Evolutionary conservation across 2,113 vertebrate species (phyloP).

Genomic region (Tragelaphus strepsiceros): DNA sequence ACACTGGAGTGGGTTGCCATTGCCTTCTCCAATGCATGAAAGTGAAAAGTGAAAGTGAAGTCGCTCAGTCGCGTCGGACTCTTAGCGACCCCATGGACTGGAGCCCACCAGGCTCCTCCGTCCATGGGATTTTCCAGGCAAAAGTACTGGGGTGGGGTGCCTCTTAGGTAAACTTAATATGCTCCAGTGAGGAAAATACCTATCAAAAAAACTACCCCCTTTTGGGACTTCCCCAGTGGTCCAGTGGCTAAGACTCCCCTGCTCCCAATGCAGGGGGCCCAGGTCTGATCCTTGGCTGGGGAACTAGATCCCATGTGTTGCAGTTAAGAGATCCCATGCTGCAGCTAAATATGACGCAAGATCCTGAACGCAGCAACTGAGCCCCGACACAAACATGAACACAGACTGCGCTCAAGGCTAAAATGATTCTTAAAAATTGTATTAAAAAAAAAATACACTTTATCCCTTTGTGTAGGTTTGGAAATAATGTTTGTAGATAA

Average conservation of each 20-base stretch:
- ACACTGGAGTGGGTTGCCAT: too few species aligned
- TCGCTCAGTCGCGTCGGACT: too few species aligned
- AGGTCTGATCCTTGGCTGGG: not conserved
- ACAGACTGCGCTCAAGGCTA: not conserved
- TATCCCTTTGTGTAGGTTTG: not conserved
- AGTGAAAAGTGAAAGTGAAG: too few species aligned
- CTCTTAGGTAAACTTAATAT: not conserved
- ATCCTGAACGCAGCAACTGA: not conserved
- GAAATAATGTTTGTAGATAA: not conserved
- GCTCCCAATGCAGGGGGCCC: not conserved
- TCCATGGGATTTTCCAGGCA: too few species aligned
- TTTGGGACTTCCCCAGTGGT: not conserved
- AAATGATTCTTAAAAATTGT: not conserved
- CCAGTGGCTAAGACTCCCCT: not conserved
- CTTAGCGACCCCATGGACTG: too few species aligned
- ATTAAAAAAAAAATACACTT: not conserved
- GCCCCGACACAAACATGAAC: not conserved
- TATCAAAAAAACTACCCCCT: not conserved
- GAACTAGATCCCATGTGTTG: not conserved
- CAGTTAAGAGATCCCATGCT: not conserved
- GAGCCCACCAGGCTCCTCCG: too few species aligned
- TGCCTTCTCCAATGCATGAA: too few species aligned
- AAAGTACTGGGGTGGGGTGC: too few species aligned
- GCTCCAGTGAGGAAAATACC: not conserved
- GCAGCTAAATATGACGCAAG: not conserved